Percentiles rank a stretch among this genome's conserved stretches.
These are phyloP conservation scores for Polylopha cassiicola DNA, from an alignment of 2,888 invertebrate species.

Conservation along the genomic window DNA sequence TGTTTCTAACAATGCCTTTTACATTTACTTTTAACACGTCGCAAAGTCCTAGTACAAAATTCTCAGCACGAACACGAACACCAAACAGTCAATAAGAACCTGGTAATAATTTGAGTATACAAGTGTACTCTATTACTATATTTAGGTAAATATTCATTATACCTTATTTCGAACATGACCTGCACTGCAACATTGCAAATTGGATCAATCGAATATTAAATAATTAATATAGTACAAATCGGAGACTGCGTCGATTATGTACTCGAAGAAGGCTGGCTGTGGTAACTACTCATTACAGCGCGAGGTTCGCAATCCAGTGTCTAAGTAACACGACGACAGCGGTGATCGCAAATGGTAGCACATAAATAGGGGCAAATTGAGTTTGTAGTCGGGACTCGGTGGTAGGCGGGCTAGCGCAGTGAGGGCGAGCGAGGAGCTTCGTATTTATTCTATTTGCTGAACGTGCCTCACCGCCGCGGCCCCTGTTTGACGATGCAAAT, in stretches of 20 bases:
- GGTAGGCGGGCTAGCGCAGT: constrained; percentile 40
- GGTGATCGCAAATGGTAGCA: constrained; percentile 38
- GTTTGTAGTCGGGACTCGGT: constrained; percentile 55
- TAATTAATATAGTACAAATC: too few relatives aligned
- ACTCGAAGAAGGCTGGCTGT: constrained; percentile 32
- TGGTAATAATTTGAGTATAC: too few relatives aligned
- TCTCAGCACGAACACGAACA: too few relatives aligned
- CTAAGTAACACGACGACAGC: constrained; percentile 39
- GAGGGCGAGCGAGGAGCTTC: constrained; percentile 42
- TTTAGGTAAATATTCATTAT: too few relatives aligned
- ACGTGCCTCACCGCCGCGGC: constrained; percentile 65
- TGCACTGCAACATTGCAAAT: too few relatives aligned
- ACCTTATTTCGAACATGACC: too few relatives aligned
- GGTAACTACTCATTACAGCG: constrained; percentile 25
- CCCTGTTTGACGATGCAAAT: constrained; percentile 73
- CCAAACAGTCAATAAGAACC: too few relatives aligned
- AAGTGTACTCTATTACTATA: too few relatives aligned
- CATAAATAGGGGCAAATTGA: constrained; percentile 67
- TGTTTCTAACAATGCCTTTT: constrained; percentile 8
- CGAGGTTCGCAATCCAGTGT: constrained; percentile 32
- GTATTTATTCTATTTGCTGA: constrained; percentile 74
- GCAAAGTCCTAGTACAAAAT: too few relatives aligned
- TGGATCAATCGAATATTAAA: too few relatives aligned
- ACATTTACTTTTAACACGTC: too few relatives aligned
- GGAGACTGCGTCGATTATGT: constrained; percentile 22